Base-by-base conservation (phyloP, 2,113 vertebrate genomes). In the Apus apus region DNA sequence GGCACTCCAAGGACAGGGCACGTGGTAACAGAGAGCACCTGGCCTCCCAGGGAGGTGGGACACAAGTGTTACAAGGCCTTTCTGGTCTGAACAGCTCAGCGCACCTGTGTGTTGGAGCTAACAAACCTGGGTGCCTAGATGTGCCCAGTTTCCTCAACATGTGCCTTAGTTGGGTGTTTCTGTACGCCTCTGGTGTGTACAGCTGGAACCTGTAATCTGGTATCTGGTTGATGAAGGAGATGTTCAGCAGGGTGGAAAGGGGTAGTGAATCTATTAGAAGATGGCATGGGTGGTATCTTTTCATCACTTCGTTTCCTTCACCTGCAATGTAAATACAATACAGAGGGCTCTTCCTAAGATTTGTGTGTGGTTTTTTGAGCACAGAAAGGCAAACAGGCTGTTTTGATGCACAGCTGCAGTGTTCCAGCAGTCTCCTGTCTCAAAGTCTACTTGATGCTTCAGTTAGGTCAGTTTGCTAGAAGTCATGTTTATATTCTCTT, bases 51-150 rank as follows among this genome's bases (percentile, higher is more conserved):
- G 36, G 48, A 73, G 23, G 15, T 22, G 50, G 62, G 67, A 91
- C 45, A 23, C 13, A 10, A 51, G 27, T 18, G 2, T 48, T 61
- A 26, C 8, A 62, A 70, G 27, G 64, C 76, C 54, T 61, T 72
- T 61, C 46, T 46, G 29, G 15, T 78, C 43, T n/a, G 43, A 43
- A 26, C 36, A 13, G 5, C 46, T 53, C 0, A 0, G 21, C 43
- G 71, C 34, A 57, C 26, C 30, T 2, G 0, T 1, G 5, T 20
- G 27, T 15, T 46, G 18, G 61, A 74, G 32, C 21, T 71, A 38
- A 34, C 34, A 81, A 43, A 20, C 8, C 10, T 5, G 46, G 54
- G 46, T 32, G 34, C 65, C 60, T 51, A 4, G 15, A 32, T 17
- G 17, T 15, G 23, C 14, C 17, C 8, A 6, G 1, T 57, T 92